A percentile compares a stretch with the other conserved stretches of the same genome.
These are phyloP conservation scores for Ostrea edulis DNA, from an alignment of 1,140 invertebrate species.

Conservation along the genomic window DNA sequence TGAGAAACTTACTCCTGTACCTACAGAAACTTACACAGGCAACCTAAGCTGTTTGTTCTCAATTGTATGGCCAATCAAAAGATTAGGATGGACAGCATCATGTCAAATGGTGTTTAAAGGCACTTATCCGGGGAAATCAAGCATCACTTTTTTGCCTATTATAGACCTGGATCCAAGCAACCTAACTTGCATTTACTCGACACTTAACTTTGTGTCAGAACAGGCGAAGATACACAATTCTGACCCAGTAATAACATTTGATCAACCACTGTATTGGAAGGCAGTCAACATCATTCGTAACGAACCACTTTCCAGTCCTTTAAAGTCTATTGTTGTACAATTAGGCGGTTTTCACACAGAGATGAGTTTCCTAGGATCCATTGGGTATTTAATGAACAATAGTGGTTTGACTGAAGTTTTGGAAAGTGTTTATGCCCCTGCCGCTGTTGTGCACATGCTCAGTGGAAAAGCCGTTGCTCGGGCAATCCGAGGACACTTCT, in stretches of 20 bases:
- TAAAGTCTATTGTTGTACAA: constrained; percentile 48
- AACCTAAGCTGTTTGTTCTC: constrained; percentile 52
- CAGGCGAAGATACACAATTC: constrained; percentile 53
- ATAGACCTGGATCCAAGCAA: constrained; percentile 67
- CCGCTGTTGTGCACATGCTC: constrained; percentile 74
- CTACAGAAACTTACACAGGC: not conserved
- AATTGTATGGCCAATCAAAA: constrained; percentile 45
- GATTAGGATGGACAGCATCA: constrained; percentile 39
- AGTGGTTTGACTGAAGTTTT: constrained; percentile 58
- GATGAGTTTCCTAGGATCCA: constrained; percentile 65
- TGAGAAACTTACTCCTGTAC: not conserved
- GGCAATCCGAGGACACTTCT: constrained; percentile 75
- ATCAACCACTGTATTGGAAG: constrained; percentile 69
- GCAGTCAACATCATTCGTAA: constrained; percentile 46
- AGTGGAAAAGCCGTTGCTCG: constrained; percentile 76
- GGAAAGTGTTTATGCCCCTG: constrained; percentile 60
- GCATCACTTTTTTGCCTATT: constrained; percentile 62
- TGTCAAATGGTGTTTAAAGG: constrained; percentile 52
- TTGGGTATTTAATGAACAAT: constrained; percentile 60
- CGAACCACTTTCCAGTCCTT: constrained; percentile 44
- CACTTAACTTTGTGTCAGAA: constrained; percentile 58
- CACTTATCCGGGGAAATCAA: constrained; percentile 60
- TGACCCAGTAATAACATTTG: constrained; percentile 65
- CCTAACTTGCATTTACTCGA: constrained; percentile 68
- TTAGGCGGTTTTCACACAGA: constrained; percentile 62